phyloP scores from a whole-genome alignment of 2,888 invertebrate species.

The Morinoia aosen region DNA sequence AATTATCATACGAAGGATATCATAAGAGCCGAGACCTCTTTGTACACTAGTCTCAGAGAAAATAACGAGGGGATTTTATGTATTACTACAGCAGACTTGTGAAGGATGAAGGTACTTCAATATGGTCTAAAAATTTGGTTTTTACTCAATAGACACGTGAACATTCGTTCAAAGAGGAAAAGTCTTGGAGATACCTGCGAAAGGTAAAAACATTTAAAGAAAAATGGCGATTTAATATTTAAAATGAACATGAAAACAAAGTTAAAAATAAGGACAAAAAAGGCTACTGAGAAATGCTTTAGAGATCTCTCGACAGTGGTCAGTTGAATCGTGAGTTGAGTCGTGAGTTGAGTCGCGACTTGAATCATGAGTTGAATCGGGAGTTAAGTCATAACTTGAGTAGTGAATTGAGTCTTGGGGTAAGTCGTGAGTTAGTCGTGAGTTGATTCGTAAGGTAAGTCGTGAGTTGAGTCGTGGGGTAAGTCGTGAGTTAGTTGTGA shows the following conservation, averaged over 20 bases:
- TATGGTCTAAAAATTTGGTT: not conserved
- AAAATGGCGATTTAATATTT: not conserved
- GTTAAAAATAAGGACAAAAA: not conserved
- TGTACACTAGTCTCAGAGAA: not conserved
- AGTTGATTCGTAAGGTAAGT: too few species aligned
- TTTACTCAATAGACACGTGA: not conserved
- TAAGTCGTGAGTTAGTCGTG: too few species aligned
- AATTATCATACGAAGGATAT: not conserved
- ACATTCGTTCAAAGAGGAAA: not conserved
- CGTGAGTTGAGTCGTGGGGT: too few species aligned
- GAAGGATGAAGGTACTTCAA: not conserved
- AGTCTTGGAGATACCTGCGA: not conserved
- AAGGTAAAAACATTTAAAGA: not conserved
- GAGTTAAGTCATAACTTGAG: not conserved
- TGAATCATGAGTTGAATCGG: not conserved
- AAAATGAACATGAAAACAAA: not conserved
- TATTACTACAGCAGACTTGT: not conserved
- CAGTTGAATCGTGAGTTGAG: not conserved
- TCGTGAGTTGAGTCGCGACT: not conserved
- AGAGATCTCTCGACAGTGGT: not conserved
- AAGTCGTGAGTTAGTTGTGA: too few species aligned
- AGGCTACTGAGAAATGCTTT: not conserved
- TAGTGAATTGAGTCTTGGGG: not conserved
- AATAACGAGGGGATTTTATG: not conserved
- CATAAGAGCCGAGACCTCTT: not conserved